These are phyloP conservation scores for Marmota monax DNA, from an alignment of 2,113 vertebrate genomes.

Conservation along the genomic window DNA sequence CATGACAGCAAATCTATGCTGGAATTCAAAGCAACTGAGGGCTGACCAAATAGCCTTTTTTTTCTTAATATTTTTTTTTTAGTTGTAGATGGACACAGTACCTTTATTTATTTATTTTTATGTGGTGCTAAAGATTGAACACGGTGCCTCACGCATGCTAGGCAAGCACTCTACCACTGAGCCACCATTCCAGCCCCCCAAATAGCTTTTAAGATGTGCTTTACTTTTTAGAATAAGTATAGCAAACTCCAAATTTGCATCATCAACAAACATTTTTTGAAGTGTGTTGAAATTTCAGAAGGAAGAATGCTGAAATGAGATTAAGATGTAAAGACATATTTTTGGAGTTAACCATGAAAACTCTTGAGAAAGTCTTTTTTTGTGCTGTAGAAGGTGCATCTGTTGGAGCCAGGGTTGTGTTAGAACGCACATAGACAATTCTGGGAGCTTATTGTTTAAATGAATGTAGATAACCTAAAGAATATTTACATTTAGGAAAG, in stretches of 20 bases:
- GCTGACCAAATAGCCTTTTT: background rate
- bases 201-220: background rate
- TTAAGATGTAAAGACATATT: background rate
- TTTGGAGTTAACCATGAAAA: background rate
- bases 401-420: background rate
- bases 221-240: background rate
- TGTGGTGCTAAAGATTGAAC: no score
- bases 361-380: background rate
- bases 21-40: background rate
- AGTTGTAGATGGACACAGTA: no score
- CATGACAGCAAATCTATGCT: background rate
- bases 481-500: background rate
- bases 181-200: background rate
- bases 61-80: no score
- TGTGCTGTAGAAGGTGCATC: background rate
- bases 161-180: no score
- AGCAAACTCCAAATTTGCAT: background rate
- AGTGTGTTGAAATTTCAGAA: background rate
- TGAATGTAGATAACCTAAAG: conserved; percentile 16
- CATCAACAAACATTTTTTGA: background rate
- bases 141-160: no score
- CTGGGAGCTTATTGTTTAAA: background rate
- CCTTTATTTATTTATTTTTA: no score
- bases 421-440: background rate
- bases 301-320: background rate